Conservation (phyloP, 1,140 invertebrate species). For the Euwallacea similis region DNA sequence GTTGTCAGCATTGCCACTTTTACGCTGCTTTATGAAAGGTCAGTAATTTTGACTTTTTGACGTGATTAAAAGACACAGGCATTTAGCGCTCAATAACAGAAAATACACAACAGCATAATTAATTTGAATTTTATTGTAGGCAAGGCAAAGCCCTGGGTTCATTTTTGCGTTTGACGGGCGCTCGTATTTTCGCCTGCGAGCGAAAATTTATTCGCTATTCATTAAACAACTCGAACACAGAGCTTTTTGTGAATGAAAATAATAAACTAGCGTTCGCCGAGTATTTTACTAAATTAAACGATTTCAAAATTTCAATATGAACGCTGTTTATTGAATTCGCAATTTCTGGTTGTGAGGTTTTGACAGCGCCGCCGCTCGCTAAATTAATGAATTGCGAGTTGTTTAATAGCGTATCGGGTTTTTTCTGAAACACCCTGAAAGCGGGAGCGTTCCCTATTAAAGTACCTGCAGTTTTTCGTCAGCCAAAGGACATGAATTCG, state of each 20-base stretch:
- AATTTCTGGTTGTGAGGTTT: conserved; percentile 25
- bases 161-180: conserved; percentile 22
- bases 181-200: conserved; percentile 14
- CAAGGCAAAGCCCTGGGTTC: conserved; percentile 1
- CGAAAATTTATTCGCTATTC: conserved; percentile 23
- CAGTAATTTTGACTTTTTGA: too few species aligned
- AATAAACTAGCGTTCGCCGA: conserved; percentile 16
- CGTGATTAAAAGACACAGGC: too few species aligned
- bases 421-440: too few species aligned
- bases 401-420: too few species aligned
- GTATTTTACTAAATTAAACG: conserved; percentile 21
- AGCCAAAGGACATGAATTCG: too few species aligned
- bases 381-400: too few species aligned
- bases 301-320: conserved; percentile 20
- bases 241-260: conserved; percentile 25
- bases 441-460: too few species aligned
- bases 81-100: too few species aligned
- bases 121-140: conserved; percentile 7
- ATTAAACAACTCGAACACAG: conserved; percentile 27
- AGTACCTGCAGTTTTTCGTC: too few species aligned
- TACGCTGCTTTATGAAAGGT: too few species aligned
- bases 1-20: too few species aligned
- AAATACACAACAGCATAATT: not conserved
- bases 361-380: not conserved
- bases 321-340: conserved; percentile 18